Conservation (phyloP, 2,113 vertebrate genomes). For the Eptatretus burgeri region DNA sequence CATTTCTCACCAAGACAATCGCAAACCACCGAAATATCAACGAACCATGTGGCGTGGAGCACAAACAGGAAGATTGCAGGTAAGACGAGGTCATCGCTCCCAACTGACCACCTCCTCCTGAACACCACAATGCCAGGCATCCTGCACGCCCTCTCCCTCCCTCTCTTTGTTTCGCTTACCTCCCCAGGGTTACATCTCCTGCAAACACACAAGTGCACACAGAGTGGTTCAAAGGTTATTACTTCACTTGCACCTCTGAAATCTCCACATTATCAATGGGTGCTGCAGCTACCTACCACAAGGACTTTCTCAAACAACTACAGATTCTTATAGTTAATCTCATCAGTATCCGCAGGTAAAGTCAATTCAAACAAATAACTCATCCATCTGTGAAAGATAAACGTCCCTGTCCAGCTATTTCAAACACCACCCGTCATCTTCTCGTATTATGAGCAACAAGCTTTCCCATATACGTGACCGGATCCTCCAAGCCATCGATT, state of each 20-base stretch:
- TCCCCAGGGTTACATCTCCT: no score
- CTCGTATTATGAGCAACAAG: neutral
- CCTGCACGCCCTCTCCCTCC: conserved; percentile 12
- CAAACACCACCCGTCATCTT: neutral
- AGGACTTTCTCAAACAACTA: neutral
- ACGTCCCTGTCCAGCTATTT: neutral
- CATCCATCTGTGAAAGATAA: neutral
- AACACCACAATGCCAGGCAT: conserved; percentile 98
- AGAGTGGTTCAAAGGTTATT: neutral
- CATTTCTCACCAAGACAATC: no score
- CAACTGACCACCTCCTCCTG: conserved; percentile 97
- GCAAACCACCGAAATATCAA: no score
- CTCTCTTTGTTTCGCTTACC: no score
- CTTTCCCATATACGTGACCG: neutral
- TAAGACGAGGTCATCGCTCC: conserved; percentile 98
- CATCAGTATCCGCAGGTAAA: neutral
- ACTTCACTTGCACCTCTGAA: neutral
- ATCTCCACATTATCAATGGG: neutral
- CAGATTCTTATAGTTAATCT: neutral
- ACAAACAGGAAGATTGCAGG: conserved; percentile 89
- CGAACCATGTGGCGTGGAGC: conserved; percentile 69
- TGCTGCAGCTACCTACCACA: neutral
- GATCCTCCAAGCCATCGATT: neutral
- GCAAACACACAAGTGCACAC: neutral
- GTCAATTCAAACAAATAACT: neutral